Evolutionary conservation across 2,888 invertebrate genomes (phyloP).

Genomic region (Cosmopolites sordidus): DNA sequence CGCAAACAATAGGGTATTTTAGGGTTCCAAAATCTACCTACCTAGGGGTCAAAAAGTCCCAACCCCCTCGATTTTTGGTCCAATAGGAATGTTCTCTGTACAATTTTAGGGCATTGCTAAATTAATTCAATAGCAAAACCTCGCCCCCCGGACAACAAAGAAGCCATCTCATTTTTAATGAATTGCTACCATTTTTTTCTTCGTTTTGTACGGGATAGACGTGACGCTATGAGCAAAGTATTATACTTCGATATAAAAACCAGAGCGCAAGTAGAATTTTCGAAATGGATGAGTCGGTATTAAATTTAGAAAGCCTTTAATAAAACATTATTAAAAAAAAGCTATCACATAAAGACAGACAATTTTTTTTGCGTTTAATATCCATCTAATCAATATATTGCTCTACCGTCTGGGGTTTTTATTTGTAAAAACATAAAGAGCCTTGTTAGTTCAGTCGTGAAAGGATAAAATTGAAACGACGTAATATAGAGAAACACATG

Average conservation of each 20-base stretch:
- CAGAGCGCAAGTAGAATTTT: background rate
- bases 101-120: conserved; percentile 32
- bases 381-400: conserved; percentile 26
- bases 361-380: conserved; percentile 23
- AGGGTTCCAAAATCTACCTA: conserved; percentile 24
- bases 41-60: conserved; percentile 24
- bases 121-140: conserved; percentile 36
- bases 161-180: conserved; percentile 8
- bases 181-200: conserved; percentile 19
- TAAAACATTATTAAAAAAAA: conserved; percentile 18
- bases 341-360: conserved; percentile 15
- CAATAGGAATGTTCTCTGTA: conserved; percentile 28
- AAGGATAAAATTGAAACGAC: background rate
- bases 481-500: too few species aligned
- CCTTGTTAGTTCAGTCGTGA: conserved; percentile 16
- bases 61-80: conserved; percentile 30
- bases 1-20: conserved; percentile 10
- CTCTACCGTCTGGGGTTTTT: conserved; percentile 25
- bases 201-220: background rate
- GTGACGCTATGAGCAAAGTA: background rate
- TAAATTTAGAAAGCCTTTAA: conserved; percentile 12
- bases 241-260: background rate
- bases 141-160: conserved; percentile 30
- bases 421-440: conserved; percentile 22
- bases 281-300: background rate